Evolutionary conservation across 2,888 invertebrate genomes (phyloP).

Genomic region (Muscina levida): DNA sequence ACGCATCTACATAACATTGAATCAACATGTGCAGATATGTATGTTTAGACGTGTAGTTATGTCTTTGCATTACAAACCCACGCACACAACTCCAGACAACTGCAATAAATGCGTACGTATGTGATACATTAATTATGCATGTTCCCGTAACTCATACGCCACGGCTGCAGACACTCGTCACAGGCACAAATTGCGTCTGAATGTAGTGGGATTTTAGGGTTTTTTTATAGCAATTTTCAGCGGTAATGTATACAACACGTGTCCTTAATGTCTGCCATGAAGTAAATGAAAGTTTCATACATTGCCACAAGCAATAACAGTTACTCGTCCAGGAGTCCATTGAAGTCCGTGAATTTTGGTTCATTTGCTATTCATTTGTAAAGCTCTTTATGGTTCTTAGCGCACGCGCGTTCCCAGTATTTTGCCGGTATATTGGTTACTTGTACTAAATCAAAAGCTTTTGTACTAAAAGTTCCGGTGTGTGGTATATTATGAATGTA

Average conservation of each 20-base stretch:
- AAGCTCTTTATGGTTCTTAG: not conserved
- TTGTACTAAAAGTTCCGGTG: not conserved
- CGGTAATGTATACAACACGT: slow-evolving; percentile 52
- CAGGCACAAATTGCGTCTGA: not conserved
- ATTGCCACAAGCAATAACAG: slow-evolving; percentile 15
- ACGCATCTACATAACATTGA: too few relatives aligned
- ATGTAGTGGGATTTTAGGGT: slow-evolving; percentile 26
- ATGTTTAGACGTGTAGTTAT: too few relatives aligned
- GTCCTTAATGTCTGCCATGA: slow-evolving; percentile 43
- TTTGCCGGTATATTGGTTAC: not conserved
- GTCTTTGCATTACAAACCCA: too few relatives aligned
- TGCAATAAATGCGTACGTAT: slow-evolving; percentile 35
- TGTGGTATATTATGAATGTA: too few relatives aligned
- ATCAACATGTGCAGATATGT: too few relatives aligned
- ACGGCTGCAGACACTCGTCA: not conserved
- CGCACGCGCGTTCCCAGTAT: slow-evolving; percentile 36
- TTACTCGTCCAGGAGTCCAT: not conserved
- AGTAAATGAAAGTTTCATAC: slow-evolving; percentile 18
- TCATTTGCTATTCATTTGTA: slow-evolving; percentile 4
- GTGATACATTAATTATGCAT: slow-evolving; percentile 55
- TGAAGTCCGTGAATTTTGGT: slow-evolving; percentile 16
- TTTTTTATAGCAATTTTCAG: slow-evolving; percentile 45
- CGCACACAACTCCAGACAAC: too few relatives aligned
- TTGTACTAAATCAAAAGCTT: not conserved
- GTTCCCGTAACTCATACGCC: slow-evolving; percentile 51